Percentiles rank a stretch among this genome's conserved stretches.
Conservation (phyloP, 2,797 vertebrate genomes). For the Acanthiza pusilla region DNA sequence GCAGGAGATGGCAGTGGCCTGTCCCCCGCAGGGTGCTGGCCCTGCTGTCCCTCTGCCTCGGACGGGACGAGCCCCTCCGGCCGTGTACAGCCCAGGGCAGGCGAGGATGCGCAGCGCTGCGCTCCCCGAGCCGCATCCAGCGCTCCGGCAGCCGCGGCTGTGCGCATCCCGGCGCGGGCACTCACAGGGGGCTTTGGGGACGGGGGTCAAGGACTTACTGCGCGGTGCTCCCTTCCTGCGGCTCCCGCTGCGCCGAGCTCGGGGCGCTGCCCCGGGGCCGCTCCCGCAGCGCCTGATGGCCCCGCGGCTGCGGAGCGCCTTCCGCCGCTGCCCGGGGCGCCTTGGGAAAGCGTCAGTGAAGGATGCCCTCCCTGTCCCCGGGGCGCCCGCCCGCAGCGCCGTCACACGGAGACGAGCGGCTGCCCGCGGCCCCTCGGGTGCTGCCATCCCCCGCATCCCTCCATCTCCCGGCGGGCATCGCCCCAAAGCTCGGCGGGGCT, state of each 20-base stretch:
- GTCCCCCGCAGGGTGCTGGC: fast-evolving
- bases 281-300: not conserved
- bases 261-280: not conserved
- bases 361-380: not conserved
- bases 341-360: not conserved
- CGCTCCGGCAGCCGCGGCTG: not conserved
- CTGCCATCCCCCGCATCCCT: not conserved
- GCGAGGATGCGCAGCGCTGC: fast-evolving
- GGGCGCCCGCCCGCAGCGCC: not conserved
- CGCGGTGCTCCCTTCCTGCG: not conserved
- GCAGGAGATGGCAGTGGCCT: not conserved
- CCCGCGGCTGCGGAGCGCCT: not conserved
- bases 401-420: not conserved
- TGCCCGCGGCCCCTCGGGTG: not conserved
- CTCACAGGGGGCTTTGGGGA: not conserved
- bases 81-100: not conserved
- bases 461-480: not conserved
- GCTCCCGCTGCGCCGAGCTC: not conserved
- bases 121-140: not conserved
- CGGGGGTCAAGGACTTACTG: not conserved
- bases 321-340: not conserved
- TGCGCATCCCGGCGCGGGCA: too few species aligned
- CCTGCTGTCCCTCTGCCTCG: fast-evolving
- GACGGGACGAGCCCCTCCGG: not conserved
- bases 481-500: not conserved